Percentiles rank a stretch among this genome's conserved stretches.
Conservation (phyloP, 2,797 vertebrate genomes). For the Spea hammondii region DNA sequence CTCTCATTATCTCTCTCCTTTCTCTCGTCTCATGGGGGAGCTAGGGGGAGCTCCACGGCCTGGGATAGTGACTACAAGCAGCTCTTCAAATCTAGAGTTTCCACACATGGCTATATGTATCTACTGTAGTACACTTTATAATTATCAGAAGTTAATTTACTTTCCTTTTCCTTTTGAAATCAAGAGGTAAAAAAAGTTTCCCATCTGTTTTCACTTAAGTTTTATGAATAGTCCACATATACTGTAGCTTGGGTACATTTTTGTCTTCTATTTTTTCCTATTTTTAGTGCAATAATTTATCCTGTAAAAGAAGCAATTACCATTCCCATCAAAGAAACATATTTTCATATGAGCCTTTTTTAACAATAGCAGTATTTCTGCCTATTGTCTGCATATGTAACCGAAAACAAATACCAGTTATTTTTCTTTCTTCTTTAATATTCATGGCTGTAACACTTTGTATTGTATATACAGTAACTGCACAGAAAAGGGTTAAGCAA, state of each 20-base stretch:
- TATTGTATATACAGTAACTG: neutral
- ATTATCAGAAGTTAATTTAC: too few relatives aligned
- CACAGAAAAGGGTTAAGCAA: neutral
- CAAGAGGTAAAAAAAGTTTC: neutral
- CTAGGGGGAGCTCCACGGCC: too few relatives aligned
- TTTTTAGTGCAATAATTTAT: conserved; percentile 39
- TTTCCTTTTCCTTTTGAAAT: neutral
- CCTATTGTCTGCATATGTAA: conserved; percentile 27
- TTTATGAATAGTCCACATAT: conserved; percentile 10
- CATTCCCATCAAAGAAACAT: conserved; percentile 41
- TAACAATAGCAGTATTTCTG: conserved; percentile 33
- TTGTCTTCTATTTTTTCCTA: neutral
- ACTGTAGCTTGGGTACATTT: neutral
- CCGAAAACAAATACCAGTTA: conserved; percentile 16
- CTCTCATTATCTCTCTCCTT: too few relatives aligned
- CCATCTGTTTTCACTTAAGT: conserved; percentile 11
- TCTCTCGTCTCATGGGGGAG: too few relatives aligned
- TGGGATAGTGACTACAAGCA: too few relatives aligned
- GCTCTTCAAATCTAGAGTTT: too few relatives aligned
- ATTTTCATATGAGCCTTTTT: conserved; percentile 36
- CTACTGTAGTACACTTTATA: too few relatives aligned
- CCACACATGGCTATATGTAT: too few relatives aligned
- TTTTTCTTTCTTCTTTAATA: neutral
- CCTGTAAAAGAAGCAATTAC: conserved; percentile 46
- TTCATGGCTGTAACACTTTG: neutral